Base-by-base conservation (phyloP, 2,888 invertebrate species). In the Brassicogethes aeneus region DNA sequence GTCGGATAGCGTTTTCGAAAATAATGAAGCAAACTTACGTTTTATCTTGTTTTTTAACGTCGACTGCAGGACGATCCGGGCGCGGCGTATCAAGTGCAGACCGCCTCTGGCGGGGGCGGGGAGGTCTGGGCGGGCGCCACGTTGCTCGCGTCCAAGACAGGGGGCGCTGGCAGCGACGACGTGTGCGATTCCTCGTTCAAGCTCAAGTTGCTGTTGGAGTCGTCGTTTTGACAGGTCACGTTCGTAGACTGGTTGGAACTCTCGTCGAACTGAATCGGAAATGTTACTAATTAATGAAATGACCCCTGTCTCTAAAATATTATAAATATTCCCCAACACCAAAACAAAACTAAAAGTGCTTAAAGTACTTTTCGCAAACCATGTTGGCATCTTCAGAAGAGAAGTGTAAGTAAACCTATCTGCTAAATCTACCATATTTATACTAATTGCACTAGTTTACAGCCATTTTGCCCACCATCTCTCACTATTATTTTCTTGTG, bases 161-260 rank as follows among this genome's bases (percentile, higher is more conserved):
- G 51, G 16, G 48, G 51, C 31, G 51, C 34, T 12, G 41, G 41
- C 16, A 43, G 46, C 32, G 53, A 45, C 14, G 54, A 49, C 3
- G 53, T 41, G 17, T 45, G 29, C 15, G 44, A 49, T n/a, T 61
- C 61, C 16, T 63, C 61, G 15, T 51, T 54, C 3, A 64, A 50
- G 48, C 68, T 65, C 39, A 64, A 50, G 45, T 61, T 67, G 47
- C 66, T 66, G 52, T 68, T 70, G 3, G 72, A 72, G 55, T 72
- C 72, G 37, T 71, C 70, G 42, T 66, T 66, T 41, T 65, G 66
- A 49, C 64, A 62, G 43, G 61, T 64, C 17, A 68, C 50, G 7
- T 44, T 53, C 7, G 57, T 51, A 3, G 70, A 70, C 43, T 60
- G 62, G 46, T 68, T 69, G n/a, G 70, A 69, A 45, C 66, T 66